Conservation (phyloP, 2,113 vertebrate genomes). For the Gnathonemus longibarbis region DNA sequence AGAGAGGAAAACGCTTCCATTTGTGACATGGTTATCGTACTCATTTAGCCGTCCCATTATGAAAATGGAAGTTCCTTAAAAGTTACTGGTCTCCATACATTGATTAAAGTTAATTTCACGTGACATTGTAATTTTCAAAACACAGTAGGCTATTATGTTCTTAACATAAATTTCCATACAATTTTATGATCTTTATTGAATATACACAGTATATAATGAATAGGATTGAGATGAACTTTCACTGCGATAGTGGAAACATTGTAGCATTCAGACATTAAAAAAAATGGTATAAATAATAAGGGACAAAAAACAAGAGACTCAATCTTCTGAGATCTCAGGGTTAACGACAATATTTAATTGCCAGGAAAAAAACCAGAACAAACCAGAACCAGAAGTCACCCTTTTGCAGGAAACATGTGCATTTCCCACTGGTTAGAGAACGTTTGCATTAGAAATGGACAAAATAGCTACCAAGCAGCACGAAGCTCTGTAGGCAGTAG, state of each 20-base stretch:
- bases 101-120: not conserved
- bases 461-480: not conserved
- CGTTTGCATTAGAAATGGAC: not conserved
- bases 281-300: not conserved
- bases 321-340: not conserved
- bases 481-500: not conserved
- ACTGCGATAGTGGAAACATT: not conserved
- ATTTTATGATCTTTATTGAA: not conserved
- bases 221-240: not conserved
- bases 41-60: not conserved
- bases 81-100: not conserved
- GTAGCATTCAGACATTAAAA: not conserved
- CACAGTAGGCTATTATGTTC: not conserved
- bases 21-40: not conserved
- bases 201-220: not conserved
- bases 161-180: not conserved
- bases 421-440: not conserved
- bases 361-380: not conserved
- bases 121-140: not conserved
- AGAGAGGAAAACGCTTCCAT: not conserved
- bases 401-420: not conserved
- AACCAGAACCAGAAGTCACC: not conserved
- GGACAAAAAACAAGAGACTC: not conserved
- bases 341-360: not conserved
- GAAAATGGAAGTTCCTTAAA: slow-evolving; percentile 1